phyloP scores from a whole-genome alignment of 2,113 vertebrate species.

The Tautogolabrus adspersus region DNA sequence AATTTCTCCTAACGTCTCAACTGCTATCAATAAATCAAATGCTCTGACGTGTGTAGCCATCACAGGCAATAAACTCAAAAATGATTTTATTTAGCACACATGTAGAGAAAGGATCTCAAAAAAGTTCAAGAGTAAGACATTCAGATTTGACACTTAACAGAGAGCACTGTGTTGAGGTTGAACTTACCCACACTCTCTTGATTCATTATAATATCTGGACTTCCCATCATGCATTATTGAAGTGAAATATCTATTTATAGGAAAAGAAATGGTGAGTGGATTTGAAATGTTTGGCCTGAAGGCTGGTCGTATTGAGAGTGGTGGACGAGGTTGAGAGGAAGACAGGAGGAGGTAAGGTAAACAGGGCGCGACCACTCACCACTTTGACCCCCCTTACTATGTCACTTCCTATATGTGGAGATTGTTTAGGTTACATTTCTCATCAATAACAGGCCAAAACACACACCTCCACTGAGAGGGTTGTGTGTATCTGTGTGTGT shows the following conservation, averaged over 20 bases:
- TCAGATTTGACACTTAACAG: too few species aligned
- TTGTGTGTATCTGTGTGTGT: constrained; percentile 2
- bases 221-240: too few species aligned
- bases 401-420: constrained; percentile 42
- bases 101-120: too few species aligned
- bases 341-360: constrained; percentile 25
- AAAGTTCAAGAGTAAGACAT: too few species aligned
- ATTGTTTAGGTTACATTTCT: constrained; percentile 19
- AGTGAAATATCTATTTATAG: too few species aligned
- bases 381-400: constrained; percentile 42
- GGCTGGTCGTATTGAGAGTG: too few species aligned
- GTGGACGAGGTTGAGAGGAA: constrained; percentile 5
- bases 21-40: not conserved
- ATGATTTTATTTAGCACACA: too few species aligned
- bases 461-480: not conserved
- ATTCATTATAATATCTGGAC: not conserved
- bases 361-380: constrained; percentile 74
- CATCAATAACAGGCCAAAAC: not conserved
- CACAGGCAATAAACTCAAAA: too few species aligned
- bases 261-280: too few species aligned
- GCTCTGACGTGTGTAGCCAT: too few species aligned
- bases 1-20: not conserved
- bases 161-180: too few species aligned
- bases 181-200: not conserved
- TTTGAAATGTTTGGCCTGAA: too few species aligned